Base-by-base conservation (phyloP, 2,888 invertebrate species). In the Neria commutata region DNA sequence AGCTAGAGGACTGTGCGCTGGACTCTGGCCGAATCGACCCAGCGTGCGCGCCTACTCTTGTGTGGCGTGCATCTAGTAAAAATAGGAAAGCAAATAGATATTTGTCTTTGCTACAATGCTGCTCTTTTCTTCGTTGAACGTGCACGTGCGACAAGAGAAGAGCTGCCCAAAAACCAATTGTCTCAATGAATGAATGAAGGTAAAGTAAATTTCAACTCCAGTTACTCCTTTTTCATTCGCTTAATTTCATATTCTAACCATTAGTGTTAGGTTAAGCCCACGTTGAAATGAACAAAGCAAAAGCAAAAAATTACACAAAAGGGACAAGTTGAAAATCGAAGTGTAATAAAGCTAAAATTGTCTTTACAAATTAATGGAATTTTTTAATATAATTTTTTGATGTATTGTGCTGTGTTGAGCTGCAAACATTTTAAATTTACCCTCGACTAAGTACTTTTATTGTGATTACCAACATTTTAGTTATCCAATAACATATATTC, bases 101-200 rank as follows among this genome's bases (percentile, higher is more conserved):
- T 56, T 54, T 59, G 48, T 57, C 56, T 57, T 61, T 60, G 40
- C 58, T 57, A 59, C 61, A 61, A n/a, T n/a, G n/a, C n/a, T 53
- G 59, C 63, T 64, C 63, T 61, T 64, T 59, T 61, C 54, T 57
- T 56, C 60, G 60, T 60, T 59, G 50, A 51, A 55, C 51, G 17
- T 29, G 49, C 11, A n/a, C 17, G 29, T 42, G 54, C 54, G 52
- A 52, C 60, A 56, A 52, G 58, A 58, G 63, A 60, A 64, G 63
- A 61, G 63, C 52, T 56, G 42, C 45, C 47, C 17, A 42, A 19
- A 19, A 19, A 21, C 3, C 17, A 42, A 42, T 21, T 19, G 29
- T 29, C 42, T 42, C 5, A n/a, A n/a, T n/a, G n/a, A n/a, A n/a
- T 33, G 42, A 47, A 14, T 34, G 37, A 63, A 63, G 63, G 63